Evolutionary conservation across 2,113 vertebrate genomes (phyloP).

Genomic region (Scalopus aquaticus): DNA sequence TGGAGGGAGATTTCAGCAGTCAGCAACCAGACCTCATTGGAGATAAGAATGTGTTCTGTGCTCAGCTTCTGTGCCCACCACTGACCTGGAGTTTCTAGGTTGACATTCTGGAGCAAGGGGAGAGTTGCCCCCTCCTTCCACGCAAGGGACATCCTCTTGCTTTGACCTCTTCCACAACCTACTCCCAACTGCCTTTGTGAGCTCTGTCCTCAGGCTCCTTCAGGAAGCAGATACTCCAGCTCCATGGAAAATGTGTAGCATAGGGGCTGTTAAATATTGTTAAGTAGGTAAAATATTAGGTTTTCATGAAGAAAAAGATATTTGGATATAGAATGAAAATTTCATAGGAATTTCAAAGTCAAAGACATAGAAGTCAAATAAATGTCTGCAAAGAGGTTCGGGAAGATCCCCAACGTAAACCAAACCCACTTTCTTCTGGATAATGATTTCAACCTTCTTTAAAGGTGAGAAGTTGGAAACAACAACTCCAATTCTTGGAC

Average conservation of each 20-base stretch:
- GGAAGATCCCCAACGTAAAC: background rate
- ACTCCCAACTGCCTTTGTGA: background rate
- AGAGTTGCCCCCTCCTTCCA: background rate
- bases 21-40: background rate
- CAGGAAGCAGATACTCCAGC: background rate
- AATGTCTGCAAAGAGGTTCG: no score
- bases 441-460: no score
- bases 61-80: background rate
- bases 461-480: background rate
- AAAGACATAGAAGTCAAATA: background rate
- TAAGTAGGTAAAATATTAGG: background rate
- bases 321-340: background rate
- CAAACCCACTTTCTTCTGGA: background rate
- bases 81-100: background rate
- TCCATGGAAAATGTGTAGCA: background rate
- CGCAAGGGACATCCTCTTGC: background rate
- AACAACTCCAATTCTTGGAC: background rate
- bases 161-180: background rate
- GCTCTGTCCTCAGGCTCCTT: background rate
- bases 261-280: background rate
- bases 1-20: background rate
- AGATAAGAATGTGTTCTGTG: background rate
- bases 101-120: background rate
- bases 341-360: slow-evolving; percentile 2
- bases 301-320: background rate